Evolutionary conservation across 1,140 invertebrate genomes (phyloP), one percentile per base, ranked within the genome.

Genomic region (Hyles euphorbiae): DNA sequence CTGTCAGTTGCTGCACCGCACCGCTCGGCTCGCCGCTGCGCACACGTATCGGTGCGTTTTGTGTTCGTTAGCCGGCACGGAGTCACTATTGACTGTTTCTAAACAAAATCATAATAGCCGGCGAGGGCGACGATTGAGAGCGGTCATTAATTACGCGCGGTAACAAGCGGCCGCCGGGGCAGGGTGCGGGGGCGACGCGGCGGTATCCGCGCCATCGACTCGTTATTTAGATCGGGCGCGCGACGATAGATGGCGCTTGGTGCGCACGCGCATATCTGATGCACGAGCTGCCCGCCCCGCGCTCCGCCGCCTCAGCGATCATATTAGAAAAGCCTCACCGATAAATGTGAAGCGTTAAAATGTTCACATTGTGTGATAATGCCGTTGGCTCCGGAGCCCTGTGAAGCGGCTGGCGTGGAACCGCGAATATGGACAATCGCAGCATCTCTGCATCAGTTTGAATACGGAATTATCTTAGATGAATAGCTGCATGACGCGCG

Each of bases 81-180:
- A 11, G 52, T 11, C 36, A 2, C 36, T 40, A 40, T 40, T 44
- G 8, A 52, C 33, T 7, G 34, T 44, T 54, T 54, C 9, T 36
- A 5, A 43, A 4, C 75, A 76, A 77, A 77, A 81, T 85, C 82
- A 85, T 85, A 85, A 85, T 78, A 72, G 68, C 68, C 60, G 63
- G 76, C 62, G 59, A 67, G 72, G 75, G 75, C 75, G 61, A 67
- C 62, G 69, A 80, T 77, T 63, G 70, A 78, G 74, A 68, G 67
- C 69, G 63, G 63, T 69, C 81, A 79, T 86, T 86, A 83, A 86
- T 86, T 86, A 81, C 71, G 61, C 59, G 71, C 61, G 68, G 55
- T 81, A 81, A 83, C 78, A 78, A 81, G 81, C 76, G 69, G 67
- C 74, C 78, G 75, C 74, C 72, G 68, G 68, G 60, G 70, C 2